Evolutionary conservation across 2,113 vertebrate species (phyloP).

Genomic region (Pitta sordida): DNA sequence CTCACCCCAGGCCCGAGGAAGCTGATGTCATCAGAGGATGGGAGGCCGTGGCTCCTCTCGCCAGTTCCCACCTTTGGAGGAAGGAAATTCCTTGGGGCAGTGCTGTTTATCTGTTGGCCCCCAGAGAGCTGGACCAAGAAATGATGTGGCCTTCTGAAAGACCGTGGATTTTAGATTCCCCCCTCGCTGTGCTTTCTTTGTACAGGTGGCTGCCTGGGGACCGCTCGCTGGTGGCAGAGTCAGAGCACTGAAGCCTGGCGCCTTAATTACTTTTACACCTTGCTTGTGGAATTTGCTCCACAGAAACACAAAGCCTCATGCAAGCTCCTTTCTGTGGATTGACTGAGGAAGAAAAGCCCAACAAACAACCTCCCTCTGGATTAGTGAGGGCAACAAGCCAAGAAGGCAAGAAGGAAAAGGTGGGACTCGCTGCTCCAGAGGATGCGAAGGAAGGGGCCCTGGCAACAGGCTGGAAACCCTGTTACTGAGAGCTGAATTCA

Average conservation of each 20-base stretch:
- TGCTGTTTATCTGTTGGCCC: slow-evolving; percentile 60
- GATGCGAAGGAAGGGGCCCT: slow-evolving; percentile 56
- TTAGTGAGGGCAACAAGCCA: slow-evolving; percentile 15
- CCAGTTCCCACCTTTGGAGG: slow-evolving; percentile 62
- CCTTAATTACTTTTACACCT: slow-evolving; percentile 59
- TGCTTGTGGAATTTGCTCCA: not conserved
- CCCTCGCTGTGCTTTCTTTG: not conserved
- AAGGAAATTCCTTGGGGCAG: slow-evolving; percentile 73
- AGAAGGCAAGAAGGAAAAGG: slow-evolving; percentile 39
- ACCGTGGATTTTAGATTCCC: not conserved
- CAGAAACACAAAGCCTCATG: not conserved
- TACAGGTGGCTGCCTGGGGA: slow-evolving; percentile 15
- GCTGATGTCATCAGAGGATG: slow-evolving; percentile 60
- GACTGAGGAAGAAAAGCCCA: slow-evolving; percentile 42
- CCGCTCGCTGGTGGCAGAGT: not conserved
- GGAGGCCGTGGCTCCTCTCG: not conserved
- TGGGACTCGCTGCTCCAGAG: slow-evolving; percentile 33
- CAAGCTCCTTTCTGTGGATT: not conserved
- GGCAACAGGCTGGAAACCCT: not conserved
- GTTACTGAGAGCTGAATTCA: not conserved
- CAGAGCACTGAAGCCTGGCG: not conserved
- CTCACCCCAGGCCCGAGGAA: slow-evolving; percentile 24
- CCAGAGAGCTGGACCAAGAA: not conserved
- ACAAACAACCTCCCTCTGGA: not conserved
- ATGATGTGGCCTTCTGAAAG: not conserved